These are phyloP conservation scores for Prunella strophiata DNA, from an alignment of 2,797 vertebrate genomes.

Conservation along the genomic window DNA sequence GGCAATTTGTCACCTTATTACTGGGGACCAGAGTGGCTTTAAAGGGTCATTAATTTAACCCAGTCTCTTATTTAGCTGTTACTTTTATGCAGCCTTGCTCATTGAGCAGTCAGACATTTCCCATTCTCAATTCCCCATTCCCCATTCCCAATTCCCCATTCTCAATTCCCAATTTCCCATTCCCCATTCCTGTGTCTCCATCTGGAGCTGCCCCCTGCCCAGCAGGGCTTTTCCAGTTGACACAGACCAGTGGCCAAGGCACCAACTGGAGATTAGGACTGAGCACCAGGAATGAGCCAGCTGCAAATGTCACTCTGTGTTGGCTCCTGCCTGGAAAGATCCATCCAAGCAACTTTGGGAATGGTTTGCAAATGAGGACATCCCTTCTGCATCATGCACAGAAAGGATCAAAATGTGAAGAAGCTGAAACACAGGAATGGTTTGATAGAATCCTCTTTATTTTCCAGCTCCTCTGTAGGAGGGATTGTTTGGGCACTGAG, in stretches of 20 bases:
- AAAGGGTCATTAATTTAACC: slow-evolving; percentile 24
- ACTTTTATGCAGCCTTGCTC: not conserved
- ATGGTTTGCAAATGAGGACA: not conserved
- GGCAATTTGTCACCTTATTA: not conserved
- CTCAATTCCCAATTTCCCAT: not conserved
- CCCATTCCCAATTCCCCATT: not conserved
- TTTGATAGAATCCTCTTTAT: slow-evolving; percentile 21
- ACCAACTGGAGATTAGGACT: not conserved
- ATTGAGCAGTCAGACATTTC: not conserved
- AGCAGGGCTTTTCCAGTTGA: not conserved
- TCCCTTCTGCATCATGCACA: not conserved
- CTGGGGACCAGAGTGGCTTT: not conserved
- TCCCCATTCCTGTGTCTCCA: fast-evolving
- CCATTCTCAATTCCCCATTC: not conserved
- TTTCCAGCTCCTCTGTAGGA: slow-evolving; percentile 12
- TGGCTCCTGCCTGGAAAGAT: not conserved
- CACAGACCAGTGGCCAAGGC: not conserved
- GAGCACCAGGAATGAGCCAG: not conserved
- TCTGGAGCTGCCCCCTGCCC: not conserved
- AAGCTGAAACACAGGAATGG: not conserved
- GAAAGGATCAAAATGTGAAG: not conserved
- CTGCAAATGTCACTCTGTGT: not conserved
- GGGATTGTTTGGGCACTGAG: slow-evolving; percentile 4
- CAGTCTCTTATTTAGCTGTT: not conserved
- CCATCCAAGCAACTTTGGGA: not conserved